Percentiles rank a stretch among this genome's conserved stretches.
Evolutionary conservation across 2,797 vertebrate genomes (phyloP).

Genomic region (Acridotheres tristis): DNA sequence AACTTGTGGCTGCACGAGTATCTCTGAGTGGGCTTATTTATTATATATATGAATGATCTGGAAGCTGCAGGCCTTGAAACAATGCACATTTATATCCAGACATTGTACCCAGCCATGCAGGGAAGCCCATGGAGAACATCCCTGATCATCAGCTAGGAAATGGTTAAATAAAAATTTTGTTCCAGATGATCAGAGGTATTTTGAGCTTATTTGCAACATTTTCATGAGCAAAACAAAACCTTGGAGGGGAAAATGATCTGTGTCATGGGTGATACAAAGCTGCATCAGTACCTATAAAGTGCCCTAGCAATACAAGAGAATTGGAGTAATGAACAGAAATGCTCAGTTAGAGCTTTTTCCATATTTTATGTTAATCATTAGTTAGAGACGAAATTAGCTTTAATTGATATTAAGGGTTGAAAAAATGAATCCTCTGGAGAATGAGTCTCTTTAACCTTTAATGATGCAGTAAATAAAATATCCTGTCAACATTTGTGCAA

Average conservation of each 20-base stretch:
- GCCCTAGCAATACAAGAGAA: background rate
- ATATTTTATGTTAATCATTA: constrained; percentile 63
- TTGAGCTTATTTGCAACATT: background rate
- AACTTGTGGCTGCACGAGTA: background rate
- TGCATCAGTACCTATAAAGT: constrained; percentile 13
- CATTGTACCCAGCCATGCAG: background rate
- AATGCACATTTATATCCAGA: background rate
- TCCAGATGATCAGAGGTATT: background rate
- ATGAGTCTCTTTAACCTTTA: constrained; percentile 47
- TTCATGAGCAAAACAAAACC: background rate
- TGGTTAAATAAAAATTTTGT: background rate
- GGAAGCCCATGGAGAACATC: background rate
- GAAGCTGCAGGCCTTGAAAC: background rate
- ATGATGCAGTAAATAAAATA: constrained; percentile 54
- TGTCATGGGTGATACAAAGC: constrained; percentile 9
- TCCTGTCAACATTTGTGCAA: constrained; percentile 52
- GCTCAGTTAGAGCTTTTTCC: constrained; percentile 42
- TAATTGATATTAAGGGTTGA: constrained; percentile 64
- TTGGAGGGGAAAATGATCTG: background rate
- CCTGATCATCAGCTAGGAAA: background rate
- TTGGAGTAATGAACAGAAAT: constrained; percentile 55
- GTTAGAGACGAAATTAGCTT: constrained; percentile 49
- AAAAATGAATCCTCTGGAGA: constrained; percentile 53
- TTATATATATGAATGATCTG: background rate
- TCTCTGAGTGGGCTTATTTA: background rate